These are phyloP conservation scores for Eudemis profundana DNA, from an alignment of 2,888 invertebrate genomes.

Conservation along the genomic window DNA sequence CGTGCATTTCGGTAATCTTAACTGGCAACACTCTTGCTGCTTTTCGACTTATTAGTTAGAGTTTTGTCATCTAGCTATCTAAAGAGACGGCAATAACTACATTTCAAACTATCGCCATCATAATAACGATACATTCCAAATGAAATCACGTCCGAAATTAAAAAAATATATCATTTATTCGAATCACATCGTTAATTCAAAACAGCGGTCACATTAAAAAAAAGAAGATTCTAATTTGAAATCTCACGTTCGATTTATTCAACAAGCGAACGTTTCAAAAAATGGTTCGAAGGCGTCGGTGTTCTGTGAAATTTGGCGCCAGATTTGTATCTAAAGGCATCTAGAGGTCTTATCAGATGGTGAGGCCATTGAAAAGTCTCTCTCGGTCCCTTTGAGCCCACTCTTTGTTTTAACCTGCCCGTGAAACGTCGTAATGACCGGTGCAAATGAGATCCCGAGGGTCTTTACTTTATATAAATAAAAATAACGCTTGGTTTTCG, in stretches of 20 bases:
- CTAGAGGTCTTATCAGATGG: conserved; percentile 66
- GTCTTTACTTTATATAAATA: conserved; percentile 6
- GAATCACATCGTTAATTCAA: background rate
- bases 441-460: background rate
- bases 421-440: conserved; percentile 66
- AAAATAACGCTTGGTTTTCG: conserved; percentile 1
- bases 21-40: conserved; percentile 9
- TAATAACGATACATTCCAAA: background rate
- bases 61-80: no score
- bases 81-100: background rate
- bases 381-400: conserved; percentile 65
- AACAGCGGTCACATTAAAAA: conserved; percentile 8
- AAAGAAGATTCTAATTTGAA: conserved; percentile 26
- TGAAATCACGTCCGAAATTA: conserved; percentile 2
- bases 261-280: conserved; percentile 55
- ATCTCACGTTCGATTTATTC: conserved; percentile 30
- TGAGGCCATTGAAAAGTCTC: conserved; percentile 61
- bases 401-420: conserved; percentile 69
- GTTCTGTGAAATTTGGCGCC: conserved; percentile 83
- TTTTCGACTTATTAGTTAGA: background rate
- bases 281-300: conserved; percentile 54
- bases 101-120: background rate
- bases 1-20: conserved; percentile 49
- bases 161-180: conserved; percentile 5
- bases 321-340: conserved; percentile 69